Percentiles rank a stretch among this genome's conserved stretches.
Conservation (phyloP, 2,113 vertebrate species). For the Morone chrysops region DNA sequence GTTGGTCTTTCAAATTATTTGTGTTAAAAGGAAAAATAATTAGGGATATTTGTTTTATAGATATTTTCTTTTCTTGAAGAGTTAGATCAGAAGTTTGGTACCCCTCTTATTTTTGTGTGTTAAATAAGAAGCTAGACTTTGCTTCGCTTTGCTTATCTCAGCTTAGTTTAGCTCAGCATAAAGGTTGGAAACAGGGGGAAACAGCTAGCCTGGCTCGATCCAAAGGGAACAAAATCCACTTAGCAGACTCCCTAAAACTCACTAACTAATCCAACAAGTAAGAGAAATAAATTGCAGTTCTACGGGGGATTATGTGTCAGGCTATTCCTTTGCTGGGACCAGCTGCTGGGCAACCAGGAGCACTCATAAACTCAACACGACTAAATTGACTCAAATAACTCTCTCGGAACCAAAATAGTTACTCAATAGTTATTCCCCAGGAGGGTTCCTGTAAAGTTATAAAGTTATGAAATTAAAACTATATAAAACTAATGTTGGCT, state of each 20-base stretch:
- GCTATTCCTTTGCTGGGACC: not conserved
- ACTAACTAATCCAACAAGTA: not conserved
- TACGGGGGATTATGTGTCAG: not conserved
- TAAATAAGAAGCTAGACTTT: not conserved
- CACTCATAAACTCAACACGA: not conserved
- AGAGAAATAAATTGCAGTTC: not conserved
- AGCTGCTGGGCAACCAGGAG: not conserved
- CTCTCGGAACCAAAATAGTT: not conserved
- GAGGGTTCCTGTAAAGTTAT: not conserved
- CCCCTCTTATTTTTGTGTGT: not conserved
- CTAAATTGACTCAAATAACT: not conserved
- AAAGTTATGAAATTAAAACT: not conserved
- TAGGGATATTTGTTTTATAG: too few relatives aligned
- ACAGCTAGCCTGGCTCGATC: not conserved
- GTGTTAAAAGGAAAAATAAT: too few relatives aligned
- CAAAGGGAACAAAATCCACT: not conserved
- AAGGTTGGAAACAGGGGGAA: not conserved
- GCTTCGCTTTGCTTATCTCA: too few relatives aligned
- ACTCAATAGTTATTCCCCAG: not conserved
- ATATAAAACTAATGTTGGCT: not conserved
- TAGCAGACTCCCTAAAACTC: not conserved
- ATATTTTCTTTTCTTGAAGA: too few relatives aligned
- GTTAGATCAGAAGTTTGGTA: not conserved
- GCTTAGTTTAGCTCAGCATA: not conserved
- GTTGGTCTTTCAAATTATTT: too few relatives aligned